Evolutionary conservation across 2,113 vertebrate species (phyloP), one percentile per base, ranked within the genome.

Genomic region (Naja naja): DNA sequence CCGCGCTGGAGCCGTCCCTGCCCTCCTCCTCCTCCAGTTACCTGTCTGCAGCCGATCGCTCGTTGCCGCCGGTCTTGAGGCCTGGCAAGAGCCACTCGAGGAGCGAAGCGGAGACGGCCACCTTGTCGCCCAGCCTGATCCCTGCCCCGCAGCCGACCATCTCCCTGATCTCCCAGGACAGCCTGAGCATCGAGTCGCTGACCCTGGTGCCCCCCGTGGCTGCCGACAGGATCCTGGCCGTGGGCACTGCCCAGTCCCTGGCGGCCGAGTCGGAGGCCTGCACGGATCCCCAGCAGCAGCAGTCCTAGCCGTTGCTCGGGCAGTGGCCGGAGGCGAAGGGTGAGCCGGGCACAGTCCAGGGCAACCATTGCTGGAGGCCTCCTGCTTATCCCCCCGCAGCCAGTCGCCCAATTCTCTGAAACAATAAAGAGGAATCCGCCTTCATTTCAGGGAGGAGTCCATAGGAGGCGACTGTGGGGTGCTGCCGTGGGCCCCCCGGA

Each of bases 121-220:
- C 97, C 74, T 95, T 99, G 95, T 98, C 99, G 14, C 99, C 99
- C n/a, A 99, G 99, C 97, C 98, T 99, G 96, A 98, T 98, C 88
- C 99, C 99, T 0, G 97, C 99, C 1, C 98, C 98, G 91, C 99
- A 99, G 97, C 99, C 99, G 94, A 98, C 98, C 25, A 99, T 99
- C 97, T 99, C 99, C 43, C 97, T 99, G 90, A 97, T 99, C 94
- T 98, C 98, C 0, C 98, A 98, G 94, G 97, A 98, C 89, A 52
- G 98, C 0, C 97, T 99, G 49, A 99, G 99, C 0, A 98, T 98
- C 25, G 99, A 99, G 96, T 99, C 99, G 0, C 98, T 99, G 55
- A 99, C 99, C 0, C 97, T 99, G 81, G 96, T 99, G 88, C 99
- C 99, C 0, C 99, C 99, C 0, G 97, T 99, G 0, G 98, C 99